Evolutionary conservation across 2,888 invertebrate genomes (phyloP).

Genomic region (Drosophila prostipennis): DNA sequence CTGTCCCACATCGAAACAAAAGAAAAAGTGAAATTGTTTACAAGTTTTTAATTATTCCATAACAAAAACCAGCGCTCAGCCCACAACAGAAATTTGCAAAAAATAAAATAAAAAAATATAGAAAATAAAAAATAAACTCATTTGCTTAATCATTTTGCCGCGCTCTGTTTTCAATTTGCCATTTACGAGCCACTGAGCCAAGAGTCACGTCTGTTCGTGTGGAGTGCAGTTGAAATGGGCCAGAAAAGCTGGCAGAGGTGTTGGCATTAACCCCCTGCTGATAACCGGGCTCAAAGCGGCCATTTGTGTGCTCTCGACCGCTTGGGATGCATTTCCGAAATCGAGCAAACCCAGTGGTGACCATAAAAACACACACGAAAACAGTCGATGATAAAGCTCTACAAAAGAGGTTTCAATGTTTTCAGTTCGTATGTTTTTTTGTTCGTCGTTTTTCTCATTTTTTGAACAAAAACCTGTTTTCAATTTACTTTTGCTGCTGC

Average conservation of each 20-base stretch:
- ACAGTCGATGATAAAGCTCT: conserved; percentile 72
- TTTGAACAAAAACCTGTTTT: conserved; percentile 70
- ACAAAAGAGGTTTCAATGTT: conserved; percentile 78
- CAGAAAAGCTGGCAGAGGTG: conserved; percentile 6
- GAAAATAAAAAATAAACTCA: conserved; percentile 19
- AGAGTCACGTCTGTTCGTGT: conserved; percentile 67
- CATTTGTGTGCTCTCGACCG: conserved; percentile 18
- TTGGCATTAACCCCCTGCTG: conserved; percentile 30
- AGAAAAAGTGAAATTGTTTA: conserved; percentile 65
- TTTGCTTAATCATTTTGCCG: conserved; percentile 46
- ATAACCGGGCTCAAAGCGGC: conserved; percentile 22
- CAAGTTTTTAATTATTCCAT: conserved; percentile 68
- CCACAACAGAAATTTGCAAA: conserved; percentile 31
- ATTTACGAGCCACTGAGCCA: conserved; percentile 24
- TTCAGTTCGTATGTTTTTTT: conserved; percentile 46
- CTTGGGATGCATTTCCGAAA: conserved; percentile 30
- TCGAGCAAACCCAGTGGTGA: conserved; percentile 21
- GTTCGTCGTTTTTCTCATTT: conserved; percentile 30
- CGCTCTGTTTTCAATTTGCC: conserved; percentile 28
- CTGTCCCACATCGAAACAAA: conserved; percentile 34
- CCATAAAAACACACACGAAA: conserved; percentile 42
- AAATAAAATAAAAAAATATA: conserved; percentile 5
- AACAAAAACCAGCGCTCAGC: conserved; percentile 27
- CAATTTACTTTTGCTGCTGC: conserved; percentile 71
- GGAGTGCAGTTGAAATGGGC: conserved; percentile 9